Evolutionary conservation across 2,113 vertebrate species (phyloP).

Genomic region (Ptilorrhoa leucosticta): DNA sequence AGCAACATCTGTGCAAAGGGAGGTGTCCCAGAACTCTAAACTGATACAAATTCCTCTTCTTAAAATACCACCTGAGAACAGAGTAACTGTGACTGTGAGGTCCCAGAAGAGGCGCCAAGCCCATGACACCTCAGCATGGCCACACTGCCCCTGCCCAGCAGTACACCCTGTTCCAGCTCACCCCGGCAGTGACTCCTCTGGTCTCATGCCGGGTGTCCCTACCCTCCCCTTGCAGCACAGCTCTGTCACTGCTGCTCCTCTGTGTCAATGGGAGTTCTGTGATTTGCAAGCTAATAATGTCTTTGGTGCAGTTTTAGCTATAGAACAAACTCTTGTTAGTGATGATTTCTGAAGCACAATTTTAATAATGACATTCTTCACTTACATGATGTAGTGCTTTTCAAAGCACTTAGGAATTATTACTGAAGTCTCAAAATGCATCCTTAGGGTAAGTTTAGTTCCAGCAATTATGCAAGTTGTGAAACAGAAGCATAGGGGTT

Average conservation of each 20-base stretch:
- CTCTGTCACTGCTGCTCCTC: background rate
- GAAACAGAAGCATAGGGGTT: background rate
- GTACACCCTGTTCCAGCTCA: background rate
- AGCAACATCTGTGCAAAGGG: background rate
- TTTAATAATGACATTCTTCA: constrained; percentile 52
- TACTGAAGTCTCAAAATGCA: constrained; percentile 37
- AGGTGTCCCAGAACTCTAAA: background rate
- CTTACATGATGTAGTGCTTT: constrained; percentile 29
- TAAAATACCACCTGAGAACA: background rate
- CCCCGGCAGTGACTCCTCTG: background rate
- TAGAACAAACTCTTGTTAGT: background rate
- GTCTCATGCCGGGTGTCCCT: background rate
- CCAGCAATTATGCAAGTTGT: constrained; percentile 1
- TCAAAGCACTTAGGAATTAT: constrained; percentile 40
- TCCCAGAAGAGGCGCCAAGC: background rate
- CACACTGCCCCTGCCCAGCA: too few relatives aligned
- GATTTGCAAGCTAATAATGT: background rate
- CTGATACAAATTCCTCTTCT: background rate
- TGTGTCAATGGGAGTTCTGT: background rate
- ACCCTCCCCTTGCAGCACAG: background rate
- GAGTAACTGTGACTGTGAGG: background rate
- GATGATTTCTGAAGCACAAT: constrained; percentile 40
- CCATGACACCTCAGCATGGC: background rate
- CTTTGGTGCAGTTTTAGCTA: background rate
- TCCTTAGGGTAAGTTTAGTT: constrained; percentile 30